These are phyloP conservation scores for Phacellophora camtschatica DNA, from an alignment of 30 jellyfish, hydroid and myxozoan genomes.

Conservation along the genomic window DNA sequence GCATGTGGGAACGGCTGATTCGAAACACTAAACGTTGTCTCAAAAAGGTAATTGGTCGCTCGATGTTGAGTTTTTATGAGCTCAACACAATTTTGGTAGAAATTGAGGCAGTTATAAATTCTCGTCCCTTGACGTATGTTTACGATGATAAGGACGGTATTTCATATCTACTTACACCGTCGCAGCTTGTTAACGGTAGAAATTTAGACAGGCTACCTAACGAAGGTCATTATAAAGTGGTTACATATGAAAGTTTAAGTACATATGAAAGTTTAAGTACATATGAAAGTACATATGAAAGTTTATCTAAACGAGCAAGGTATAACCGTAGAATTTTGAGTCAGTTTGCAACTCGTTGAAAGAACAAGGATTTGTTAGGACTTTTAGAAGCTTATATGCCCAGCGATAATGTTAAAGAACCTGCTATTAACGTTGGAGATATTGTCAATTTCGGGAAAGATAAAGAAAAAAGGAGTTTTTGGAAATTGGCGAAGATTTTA, in stretches of 20 bases:
- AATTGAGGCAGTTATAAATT: slow-evolving; percentile 32
- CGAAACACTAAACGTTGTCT: slow-evolving; percentile 18
- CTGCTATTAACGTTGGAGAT: no score
- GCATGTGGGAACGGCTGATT: not conserved
- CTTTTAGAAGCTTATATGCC: slow-evolving; percentile 21
- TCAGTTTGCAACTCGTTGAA: slow-evolving; percentile 26
- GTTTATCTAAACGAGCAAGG: slow-evolving; percentile 8
- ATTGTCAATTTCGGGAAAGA: not conserved
- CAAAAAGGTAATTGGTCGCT: not conserved
- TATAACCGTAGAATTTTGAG: slow-evolving; percentile 6
- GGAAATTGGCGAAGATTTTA: slow-evolving; percentile 10
- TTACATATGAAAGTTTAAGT: slow-evolving; percentile 33
- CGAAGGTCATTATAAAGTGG: slow-evolving; percentile 28
- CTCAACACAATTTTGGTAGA: slow-evolving; percentile 20
- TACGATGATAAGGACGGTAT: slow-evolving; percentile 19
- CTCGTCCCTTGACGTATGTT: slow-evolving; percentile 48
- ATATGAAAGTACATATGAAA: no score
- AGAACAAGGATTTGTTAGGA: not conserved
- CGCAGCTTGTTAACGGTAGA: slow-evolving; percentile 47
- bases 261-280: no score
- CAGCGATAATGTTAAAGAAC: slow-evolving; percentile 1
- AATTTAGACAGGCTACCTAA: slow-evolving; percentile 20
- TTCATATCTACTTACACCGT: slow-evolving; percentile 42
- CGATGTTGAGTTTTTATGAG: slow-evolving; percentile 1
- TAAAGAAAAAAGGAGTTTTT: slow-evolving; percentile 12